Percentiles rank a stretch among this genome's conserved stretches.
Evolutionary conservation across 1,140 invertebrate species (phyloP).

Genomic region (Limonius californicus): DNA sequence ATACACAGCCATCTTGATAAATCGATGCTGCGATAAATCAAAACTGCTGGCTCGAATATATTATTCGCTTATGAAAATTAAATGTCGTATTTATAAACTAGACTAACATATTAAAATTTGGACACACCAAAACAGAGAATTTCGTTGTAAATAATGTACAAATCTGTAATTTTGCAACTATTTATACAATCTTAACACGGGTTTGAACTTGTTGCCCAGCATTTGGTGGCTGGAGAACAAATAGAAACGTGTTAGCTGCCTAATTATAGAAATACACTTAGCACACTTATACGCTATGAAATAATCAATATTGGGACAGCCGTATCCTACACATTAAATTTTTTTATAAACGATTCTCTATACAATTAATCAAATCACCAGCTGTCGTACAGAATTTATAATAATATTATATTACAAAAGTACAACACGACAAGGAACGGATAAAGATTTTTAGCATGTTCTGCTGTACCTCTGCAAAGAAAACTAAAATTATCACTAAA

Average conservation of each 20-base stretch:
- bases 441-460: background rate
- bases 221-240: background rate
- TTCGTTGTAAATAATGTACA: slow-evolving; percentile 40
- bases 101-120: slow-evolving; percentile 35
- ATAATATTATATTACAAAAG: slow-evolving; percentile 3
- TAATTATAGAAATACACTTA: slow-evolving; percentile 5
- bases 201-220: slow-evolving; percentile 3
- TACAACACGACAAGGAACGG: background rate
- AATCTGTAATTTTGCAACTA: slow-evolving; percentile 21
- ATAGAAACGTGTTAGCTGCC: slow-evolving; percentile 3
- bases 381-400: background rate
- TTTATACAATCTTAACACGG: slow-evolving; percentile 14
- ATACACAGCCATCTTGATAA: slow-evolving; percentile 42
- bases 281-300: background rate
- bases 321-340: background rate
- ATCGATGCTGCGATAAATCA: slow-evolving; percentile 38
- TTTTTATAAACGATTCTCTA: background rate
- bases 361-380: slow-evolving; percentile 8
- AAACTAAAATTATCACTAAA: background rate
- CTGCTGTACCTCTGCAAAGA: slow-evolving; percentile 9
- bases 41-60: slow-evolving; percentile 35
- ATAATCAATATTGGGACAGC: slow-evolving; percentile 6
- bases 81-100: slow-evolving; percentile 24
- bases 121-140: slow-evolving; percentile 24
- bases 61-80: slow-evolving; percentile 20